Evolutionary conservation across 2,888 invertebrate species (phyloP), one percentile per base, ranked within the genome.

Genomic region (Lochmaea capreae): DNA sequence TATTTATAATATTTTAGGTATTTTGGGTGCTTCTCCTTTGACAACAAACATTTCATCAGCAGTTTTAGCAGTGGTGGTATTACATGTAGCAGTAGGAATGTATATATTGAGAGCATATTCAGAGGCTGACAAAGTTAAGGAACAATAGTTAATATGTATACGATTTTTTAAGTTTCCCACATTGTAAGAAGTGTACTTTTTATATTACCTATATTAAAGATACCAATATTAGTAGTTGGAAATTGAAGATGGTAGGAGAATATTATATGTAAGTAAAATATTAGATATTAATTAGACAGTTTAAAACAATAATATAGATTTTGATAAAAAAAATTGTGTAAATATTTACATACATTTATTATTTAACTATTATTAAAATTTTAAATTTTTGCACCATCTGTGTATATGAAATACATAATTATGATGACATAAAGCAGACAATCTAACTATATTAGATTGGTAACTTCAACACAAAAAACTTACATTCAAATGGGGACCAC

Each of bases 21-120:
- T 90, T 26, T 83, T 91, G 26, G 88, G 89, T 52, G 80, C 89
- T 52, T 86, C 87, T 57, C 84, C 83, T 70, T 86, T 94, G 58
- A 89, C 90, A 22, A 93, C 93, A 81, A 95, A 94, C 86, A 93
- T 95, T 46, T 94, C 93, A 85, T 92, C 95, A 4, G 95, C 95
- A 33, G 90, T 93, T 54, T 90, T 92, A 62, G 93, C 95, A 0
- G 91, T 96, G 11, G 82, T 94, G 8, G 91, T 93, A 8, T 87
- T 96, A 68, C 95, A 96, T 84, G 83, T 94, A 76, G 93, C 94
- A 3, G 85, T 96, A 74, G 95, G 93, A 39, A 87, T 94, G 62
- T 95, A 94, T 83, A 94, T 96, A 81, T 93, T 92, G 84, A 90
- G 90, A 82, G 95, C 95, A 0, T 95, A 95, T 85, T 92, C 91